A percentile compares a stretch with the other conserved stretches of the same genome.
These are phyloP conservation scores for Gambusia yucatana DNA, from an alignment of 2,797 vertebrate genomes.

Conservation along the genomic window DNA sequence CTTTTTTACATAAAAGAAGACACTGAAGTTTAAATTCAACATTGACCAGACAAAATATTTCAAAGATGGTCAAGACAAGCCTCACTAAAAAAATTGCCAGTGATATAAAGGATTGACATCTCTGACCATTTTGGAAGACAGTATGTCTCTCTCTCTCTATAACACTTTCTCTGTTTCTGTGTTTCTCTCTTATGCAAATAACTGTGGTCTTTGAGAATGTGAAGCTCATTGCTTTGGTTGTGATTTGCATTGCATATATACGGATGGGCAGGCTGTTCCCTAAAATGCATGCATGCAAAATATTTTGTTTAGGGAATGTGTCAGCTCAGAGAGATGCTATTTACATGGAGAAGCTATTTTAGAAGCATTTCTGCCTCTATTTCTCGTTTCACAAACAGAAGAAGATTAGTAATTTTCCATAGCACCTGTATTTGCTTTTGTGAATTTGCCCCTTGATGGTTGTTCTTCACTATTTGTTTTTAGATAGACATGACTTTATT, in stretches of 20 bases:
- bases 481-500: background rate
- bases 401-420: background rate
- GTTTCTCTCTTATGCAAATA: background rate
- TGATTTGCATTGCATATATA: background rate
- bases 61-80: background rate
- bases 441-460: background rate
- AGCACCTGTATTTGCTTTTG: background rate
- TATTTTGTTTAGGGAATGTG: background rate
- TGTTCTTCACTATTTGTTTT: background rate
- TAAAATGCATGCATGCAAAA: background rate
- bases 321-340: background rate
- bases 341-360: background rate
- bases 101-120: background rate
- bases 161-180: background rate
- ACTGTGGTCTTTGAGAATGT: background rate
- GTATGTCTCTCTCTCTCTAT: background rate
- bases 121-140: background rate
- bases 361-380: background rate
- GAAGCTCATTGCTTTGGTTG: background rate
- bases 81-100: background rate
- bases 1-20: background rate
- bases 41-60: background rate
- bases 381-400: background rate
- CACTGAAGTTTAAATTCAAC: background rate
- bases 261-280: background rate